Percentiles rank a stretch among this genome's conserved stretches.
Evolutionary conservation across 2,888 invertebrate species (phyloP).

Genomic region (Acrocyrtus sp.): DNA sequence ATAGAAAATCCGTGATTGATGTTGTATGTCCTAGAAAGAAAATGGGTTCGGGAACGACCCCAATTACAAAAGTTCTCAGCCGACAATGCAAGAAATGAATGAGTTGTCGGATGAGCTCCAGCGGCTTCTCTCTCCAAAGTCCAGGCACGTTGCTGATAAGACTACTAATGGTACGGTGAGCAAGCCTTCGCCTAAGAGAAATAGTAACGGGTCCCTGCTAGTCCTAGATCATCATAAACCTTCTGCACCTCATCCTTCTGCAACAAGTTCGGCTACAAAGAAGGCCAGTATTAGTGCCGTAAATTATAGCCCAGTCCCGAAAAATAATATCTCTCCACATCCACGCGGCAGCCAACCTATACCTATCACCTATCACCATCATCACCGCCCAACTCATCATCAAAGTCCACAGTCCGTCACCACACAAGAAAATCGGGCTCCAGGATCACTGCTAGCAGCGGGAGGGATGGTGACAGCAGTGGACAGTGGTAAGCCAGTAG

Average conservation of each 20-base stretch:
- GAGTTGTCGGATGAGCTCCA: constrained; percentile 55
- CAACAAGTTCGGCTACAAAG: constrained; percentile 34
- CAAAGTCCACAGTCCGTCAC: constrained; percentile 5
- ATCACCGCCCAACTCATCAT: background rate
- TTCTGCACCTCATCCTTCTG: background rate
- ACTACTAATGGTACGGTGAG: background rate
- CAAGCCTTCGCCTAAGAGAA: background rate
- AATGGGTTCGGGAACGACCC: constrained; percentile 43
- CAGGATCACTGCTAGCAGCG: background rate
- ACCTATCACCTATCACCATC: background rate
- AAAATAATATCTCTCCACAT: background rate
- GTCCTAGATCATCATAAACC: constrained; percentile 1
- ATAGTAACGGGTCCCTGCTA: background rate
- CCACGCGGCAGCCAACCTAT: background rate
- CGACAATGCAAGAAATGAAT: constrained; percentile 52
- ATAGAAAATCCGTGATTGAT: constrained; percentile 1
- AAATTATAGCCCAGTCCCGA: constrained; percentile 41
- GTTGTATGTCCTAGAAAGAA: constrained; percentile 4
- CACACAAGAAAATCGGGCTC: constrained; percentile 14
- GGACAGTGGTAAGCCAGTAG: background rate
- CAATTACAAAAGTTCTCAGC: constrained; percentile 43
- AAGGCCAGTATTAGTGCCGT: constrained; percentile 44
- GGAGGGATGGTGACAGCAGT: background rate
- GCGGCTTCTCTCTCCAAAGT: constrained; percentile 46
- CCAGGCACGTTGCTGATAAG: constrained; percentile 25